Base-by-base conservation (phyloP, 2,113 vertebrate species). In the Nothobranchius kuhntae region DNA sequence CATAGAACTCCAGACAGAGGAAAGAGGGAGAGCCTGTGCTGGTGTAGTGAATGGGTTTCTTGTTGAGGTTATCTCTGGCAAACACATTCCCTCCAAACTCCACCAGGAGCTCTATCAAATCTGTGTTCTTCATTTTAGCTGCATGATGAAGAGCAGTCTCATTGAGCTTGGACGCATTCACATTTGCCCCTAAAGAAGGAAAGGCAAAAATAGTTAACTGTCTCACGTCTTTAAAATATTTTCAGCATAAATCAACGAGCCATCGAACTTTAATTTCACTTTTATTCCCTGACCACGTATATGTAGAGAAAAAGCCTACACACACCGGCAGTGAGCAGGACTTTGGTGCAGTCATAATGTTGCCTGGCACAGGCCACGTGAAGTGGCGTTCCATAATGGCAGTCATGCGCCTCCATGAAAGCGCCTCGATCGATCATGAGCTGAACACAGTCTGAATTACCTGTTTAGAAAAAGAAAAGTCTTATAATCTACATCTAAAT, bases 91-190 rank as follows among this genome's bases (percentile, higher is more conserved):
- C 96, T 0, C 97, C 97, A 35, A 95, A 98, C 54, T 96, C 93
- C 13, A 98, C 90, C 15, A 99, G 92, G 82, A 99, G 91, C 78
- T 96, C 93, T 3, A 97, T 95, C 79, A 98, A 87, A 24, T 93
- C 92, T 0, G 85, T 88, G 0, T 94, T 95, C 40, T 91, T 93
- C 45, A 91, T 91, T 80, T 96, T 97, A 17, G 96, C 96, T 0
- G 96, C 97, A 0, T 96, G 95, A 66, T 98, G 96, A 2, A 99
- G 95, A 0, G 96, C 95, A 0, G 96, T 98, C 92, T 98, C 96
- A 0, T 98, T 96, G 12, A 98, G 92, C 71, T 96, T 97, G 6
- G 95, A 95, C 0, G 95, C 96, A 0, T 98, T 98, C 76, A 98
- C 96, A 0, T 98, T 98, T 56, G 96, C 96, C 38, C 97, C 97